Evolutionary conservation across 2,888 invertebrate species (phyloP).

Genomic region (Neria commutata): DNA sequence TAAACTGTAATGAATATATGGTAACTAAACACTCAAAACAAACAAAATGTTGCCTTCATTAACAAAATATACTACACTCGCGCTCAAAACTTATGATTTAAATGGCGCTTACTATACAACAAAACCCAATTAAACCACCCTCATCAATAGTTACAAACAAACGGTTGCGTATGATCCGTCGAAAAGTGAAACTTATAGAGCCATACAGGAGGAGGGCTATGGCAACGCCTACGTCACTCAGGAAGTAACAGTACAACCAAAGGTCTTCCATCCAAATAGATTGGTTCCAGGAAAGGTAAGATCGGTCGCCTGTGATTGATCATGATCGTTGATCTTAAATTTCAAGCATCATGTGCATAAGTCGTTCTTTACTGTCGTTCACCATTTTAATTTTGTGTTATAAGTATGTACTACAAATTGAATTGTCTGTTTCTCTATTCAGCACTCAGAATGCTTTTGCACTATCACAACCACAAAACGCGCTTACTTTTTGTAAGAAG

Average conservation of each 20-base stretch:
- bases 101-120: slow-evolving; percentile 18
- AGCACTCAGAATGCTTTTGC: too few species aligned
- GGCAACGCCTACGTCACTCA: slow-evolving; percentile 69
- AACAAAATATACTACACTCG: neutral
- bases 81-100: slow-evolving; percentile 16
- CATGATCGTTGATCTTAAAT: slow-evolving; percentile 5
- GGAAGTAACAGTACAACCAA: slow-evolving; percentile 75
- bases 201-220: slow-evolving; percentile 75
- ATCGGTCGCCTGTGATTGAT: slow-evolving; percentile 46
- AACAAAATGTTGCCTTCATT: slow-evolving; percentile 39
- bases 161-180: slow-evolving; percentile 83
- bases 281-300: slow-evolving; percentile 67
- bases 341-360: neutral
- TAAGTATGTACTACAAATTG: too few species aligned
- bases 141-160: slow-evolving; percentile 65
- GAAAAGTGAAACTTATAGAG: slow-evolving; percentile 87
- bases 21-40: slow-evolving; percentile 28
- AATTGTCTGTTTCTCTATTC: too few species aligned
- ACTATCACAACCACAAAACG: too few species aligned
- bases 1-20: slow-evolving; percentile 23
- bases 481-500: neutral
- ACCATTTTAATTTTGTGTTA: neutral
- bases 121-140: slow-evolving; percentile 18
- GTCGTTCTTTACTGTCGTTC: neutral
- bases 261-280: slow-evolving; percentile 72